Conservation (phyloP, 53 echinoderm and acorn worm genomes). For the Zoroaster sp. region DNA sequence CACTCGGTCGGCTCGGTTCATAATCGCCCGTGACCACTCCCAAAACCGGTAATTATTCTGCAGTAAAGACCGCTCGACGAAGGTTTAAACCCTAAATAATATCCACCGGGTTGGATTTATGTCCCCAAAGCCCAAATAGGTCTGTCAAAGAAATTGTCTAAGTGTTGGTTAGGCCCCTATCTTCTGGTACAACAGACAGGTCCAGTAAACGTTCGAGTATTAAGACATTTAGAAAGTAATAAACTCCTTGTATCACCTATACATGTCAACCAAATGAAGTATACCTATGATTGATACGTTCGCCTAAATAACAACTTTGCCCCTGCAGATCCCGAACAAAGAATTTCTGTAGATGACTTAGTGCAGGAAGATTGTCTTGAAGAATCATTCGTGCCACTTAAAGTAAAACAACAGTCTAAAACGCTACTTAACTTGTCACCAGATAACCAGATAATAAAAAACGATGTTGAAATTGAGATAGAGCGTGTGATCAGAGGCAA, state of each 20-base stretch:
- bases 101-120: neutral
- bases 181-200: neutral
- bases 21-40: no score
- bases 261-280: constrained; percentile 9
- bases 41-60: no score
- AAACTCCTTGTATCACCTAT: neutral
- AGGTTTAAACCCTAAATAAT: no score
- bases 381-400: neutral
- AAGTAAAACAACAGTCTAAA: neutral
- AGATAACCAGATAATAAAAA: neutral
- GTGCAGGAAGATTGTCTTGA: neutral
- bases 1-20: no score
- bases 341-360: neutral
- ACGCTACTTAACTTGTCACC: neutral
- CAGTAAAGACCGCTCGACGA: neutral
- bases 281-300: neutral
- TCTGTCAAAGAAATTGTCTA: neutral
- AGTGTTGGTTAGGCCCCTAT: neutral
- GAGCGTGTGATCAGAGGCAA: constrained; percentile 20
- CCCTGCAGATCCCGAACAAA: neutral
- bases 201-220: neutral
- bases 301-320: neutral
- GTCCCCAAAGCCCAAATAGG: neutral
- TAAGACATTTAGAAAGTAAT: constrained; percentile 3
- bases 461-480: neutral